Evolutionary conservation across 2,113 vertebrate species (phyloP).

Genomic region (Passerina amoena): DNA sequence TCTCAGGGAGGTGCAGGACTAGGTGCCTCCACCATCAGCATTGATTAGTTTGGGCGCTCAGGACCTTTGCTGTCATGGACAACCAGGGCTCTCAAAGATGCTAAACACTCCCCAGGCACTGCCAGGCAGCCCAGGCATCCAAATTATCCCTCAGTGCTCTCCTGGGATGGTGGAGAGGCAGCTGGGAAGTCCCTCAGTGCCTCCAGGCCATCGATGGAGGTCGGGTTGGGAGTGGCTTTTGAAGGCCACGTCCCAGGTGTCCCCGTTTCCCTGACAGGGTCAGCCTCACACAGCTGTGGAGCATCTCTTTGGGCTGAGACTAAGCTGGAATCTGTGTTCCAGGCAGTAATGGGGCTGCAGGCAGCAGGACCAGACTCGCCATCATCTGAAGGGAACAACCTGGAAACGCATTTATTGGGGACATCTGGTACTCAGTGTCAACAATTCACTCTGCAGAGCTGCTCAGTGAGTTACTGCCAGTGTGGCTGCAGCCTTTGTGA

Average conservation of each 20-base stretch:
- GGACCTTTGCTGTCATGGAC: neutral
- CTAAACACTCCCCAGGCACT: neutral
- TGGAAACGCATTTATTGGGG: neutral
- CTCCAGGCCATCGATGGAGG: accelerated
- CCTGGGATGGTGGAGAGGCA: accelerated
- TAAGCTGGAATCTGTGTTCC: neutral
- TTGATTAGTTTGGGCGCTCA: neutral
- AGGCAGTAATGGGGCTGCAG: neutral
- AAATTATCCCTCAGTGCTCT: neutral
- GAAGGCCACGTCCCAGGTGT: neutral
- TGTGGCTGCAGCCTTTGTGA: neutral
- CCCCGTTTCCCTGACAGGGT: accelerated
- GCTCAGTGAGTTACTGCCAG: neutral
- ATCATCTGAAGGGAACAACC: neutral
- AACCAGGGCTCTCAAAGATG: neutral
- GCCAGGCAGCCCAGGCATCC: neutral
- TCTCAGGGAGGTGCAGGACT: neutral
- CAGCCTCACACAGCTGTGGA: neutral
- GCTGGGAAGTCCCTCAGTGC: neutral
- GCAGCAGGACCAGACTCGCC: neutral
- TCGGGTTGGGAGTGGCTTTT: neutral
- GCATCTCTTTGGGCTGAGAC: neutral
- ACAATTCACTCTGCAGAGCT: neutral
- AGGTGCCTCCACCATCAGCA: neutral
- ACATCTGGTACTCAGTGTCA: neutral